These are phyloP conservation scores for Sinopyrophorus schimmeli DNA, from an alignment of 2,888 invertebrate genomes.

Conservation along the genomic window DNA sequence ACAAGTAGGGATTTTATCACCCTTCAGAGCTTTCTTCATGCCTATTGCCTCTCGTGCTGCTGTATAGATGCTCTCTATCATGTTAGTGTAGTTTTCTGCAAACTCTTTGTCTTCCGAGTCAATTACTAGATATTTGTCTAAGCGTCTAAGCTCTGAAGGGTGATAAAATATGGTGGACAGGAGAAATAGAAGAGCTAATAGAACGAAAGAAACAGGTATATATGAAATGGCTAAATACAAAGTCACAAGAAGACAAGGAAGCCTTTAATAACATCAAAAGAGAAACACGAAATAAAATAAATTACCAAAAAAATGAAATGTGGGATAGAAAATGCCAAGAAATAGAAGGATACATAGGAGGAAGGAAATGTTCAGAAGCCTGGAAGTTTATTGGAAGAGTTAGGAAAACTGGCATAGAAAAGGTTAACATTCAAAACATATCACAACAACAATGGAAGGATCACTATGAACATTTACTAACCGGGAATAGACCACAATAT, in stretches of 20 bases:
- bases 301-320: constrained; percentile 5
- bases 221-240: constrained; percentile 3
- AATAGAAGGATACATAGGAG: constrained; percentile 5
- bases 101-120: neutral
- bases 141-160: neutral
- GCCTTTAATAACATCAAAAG: constrained; percentile 5
- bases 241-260: neutral
- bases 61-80: constrained; percentile 2
- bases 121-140: constrained; percentile 7
- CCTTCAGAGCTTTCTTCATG: neutral
- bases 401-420: neutral
- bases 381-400: constrained; percentile 1
- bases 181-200: neutral
- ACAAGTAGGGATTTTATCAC: constrained; percentile 3
- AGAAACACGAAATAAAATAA: constrained; percentile 6
- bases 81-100: constrained; percentile 1
- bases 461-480: neutral
- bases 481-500: constrained; percentile 1
- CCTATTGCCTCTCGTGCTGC: constrained; percentile 1
- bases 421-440: constrained; percentile 2
- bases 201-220: constrained; percentile 3
- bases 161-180: constrained; percentile 6
- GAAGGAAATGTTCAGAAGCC: constrained; percentile 1
- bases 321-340: constrained; percentile 2
- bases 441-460: constrained; percentile 3